phyloP scores from a whole-genome alignment of 2,888 invertebrate genomes.

The Arctia plantaginis region DNA sequence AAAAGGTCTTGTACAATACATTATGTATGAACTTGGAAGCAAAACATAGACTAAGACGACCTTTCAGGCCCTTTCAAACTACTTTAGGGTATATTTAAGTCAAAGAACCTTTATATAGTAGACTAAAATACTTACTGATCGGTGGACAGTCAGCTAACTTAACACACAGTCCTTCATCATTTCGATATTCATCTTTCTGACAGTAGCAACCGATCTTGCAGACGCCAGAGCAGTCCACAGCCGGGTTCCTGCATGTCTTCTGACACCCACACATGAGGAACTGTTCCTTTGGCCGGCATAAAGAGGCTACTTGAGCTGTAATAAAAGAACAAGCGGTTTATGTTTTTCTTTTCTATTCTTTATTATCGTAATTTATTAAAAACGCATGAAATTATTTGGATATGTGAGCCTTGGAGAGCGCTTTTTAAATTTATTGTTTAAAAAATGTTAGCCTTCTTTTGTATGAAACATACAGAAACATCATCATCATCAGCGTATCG shows the following conservation, averaged over 20 bases:
- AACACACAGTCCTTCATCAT: slow-evolving; percentile 65
- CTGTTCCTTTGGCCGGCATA: slow-evolving; percentile 69
- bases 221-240: slow-evolving; percentile 63
- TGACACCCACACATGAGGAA: slow-evolving; percentile 72
- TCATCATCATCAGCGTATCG: too few relatives aligned
- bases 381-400: too few relatives aligned
- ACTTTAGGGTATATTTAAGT: neutral
- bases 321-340: neutral
- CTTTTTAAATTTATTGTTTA: neutral
- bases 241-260: slow-evolving; percentile 67
- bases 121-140: slow-evolving; percentile 56
- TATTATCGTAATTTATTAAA: too few relatives aligned
- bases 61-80: neutral
- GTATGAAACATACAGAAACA: too few relatives aligned
- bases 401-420: neutral
- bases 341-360: neutral
- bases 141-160: slow-evolving; percentile 68
- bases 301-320: slow-evolving; percentile 66
- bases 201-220: slow-evolving; percentile 74
- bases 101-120: neutral
- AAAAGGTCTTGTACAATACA: neutral
- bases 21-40: neutral
- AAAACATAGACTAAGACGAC: neutral
- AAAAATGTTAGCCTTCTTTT: neutral
- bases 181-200: slow-evolving; percentile 63